phyloP scores from a whole-genome alignment of 2,113 vertebrate species.

The Zootoca vivipara region DNA sequence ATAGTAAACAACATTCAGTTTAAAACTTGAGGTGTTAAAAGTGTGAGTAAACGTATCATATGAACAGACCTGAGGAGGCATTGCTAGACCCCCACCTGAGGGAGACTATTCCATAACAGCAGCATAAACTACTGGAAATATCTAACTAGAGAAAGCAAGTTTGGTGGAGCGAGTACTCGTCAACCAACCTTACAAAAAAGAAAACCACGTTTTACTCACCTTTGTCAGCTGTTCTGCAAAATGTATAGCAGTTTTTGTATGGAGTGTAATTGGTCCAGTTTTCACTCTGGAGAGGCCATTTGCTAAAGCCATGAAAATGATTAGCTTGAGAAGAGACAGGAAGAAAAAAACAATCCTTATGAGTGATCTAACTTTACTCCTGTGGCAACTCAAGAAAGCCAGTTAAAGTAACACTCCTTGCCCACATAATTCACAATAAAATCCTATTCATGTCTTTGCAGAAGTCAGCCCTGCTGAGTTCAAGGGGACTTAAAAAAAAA shows the following conservation, averaged over 20 bases:
- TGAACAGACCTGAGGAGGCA: neutral
- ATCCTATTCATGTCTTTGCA: neutral
- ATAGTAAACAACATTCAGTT: neutral
- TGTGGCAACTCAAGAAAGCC: neutral
- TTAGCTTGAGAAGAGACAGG: constrained; percentile 78
- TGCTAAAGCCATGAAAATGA: constrained; percentile 96
- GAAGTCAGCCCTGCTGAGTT: neutral
- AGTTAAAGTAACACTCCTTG: neutral
- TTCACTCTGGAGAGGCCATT: constrained; percentile 90
- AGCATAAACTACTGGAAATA: neutral
- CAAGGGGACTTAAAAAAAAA: too few relatives aligned
- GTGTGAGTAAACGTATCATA: neutral
- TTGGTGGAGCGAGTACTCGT: neutral
- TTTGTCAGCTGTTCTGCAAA: constrained; percentile 91
- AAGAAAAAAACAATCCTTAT: neutral
- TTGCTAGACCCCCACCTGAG: neutral
- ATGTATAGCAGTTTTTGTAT: constrained; percentile 95
- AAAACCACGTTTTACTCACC: constrained; percentile 69
- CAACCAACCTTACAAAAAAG: neutral
- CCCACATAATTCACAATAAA: neutral
- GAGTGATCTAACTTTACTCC: neutral
- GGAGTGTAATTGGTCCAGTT: constrained; percentile 90
- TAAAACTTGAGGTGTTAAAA: neutral
- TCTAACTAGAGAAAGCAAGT: neutral
- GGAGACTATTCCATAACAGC: neutral